These are phyloP conservation scores for Sula dactylatra DNA, from an alignment of 2,113 vertebrate genomes.

Conservation along the genomic window DNA sequence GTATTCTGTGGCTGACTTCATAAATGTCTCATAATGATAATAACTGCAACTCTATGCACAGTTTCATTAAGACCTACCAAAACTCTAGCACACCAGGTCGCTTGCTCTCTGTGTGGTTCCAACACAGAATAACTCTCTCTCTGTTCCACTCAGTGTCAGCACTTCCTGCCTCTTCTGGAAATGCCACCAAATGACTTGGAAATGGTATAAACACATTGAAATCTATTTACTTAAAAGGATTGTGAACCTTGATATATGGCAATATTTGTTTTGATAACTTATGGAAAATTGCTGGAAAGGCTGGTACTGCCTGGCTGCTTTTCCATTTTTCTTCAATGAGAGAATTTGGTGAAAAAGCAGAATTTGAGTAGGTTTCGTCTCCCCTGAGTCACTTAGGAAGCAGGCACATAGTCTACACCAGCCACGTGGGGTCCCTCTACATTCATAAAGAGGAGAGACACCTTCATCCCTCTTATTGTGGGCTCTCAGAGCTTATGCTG, in stretches of 20 bases:
- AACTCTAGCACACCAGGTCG: background rate
- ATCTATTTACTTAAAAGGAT: background rate
- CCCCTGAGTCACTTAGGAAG: background rate
- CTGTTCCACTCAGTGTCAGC: background rate
- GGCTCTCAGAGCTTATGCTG: background rate
- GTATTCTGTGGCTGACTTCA: background rate
- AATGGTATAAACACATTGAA: background rate
- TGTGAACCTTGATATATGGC: background rate
- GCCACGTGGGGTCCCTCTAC: conserved; percentile 56
- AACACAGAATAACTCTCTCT: background rate
- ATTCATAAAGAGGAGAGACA: conserved; percentile 22
- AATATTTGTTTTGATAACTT: background rate
- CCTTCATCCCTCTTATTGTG: background rate
- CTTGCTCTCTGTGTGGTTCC: background rate
- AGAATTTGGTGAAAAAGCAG: background rate
- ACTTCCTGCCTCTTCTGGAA: background rate
- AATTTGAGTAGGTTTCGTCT: background rate
- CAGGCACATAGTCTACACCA: background rate
- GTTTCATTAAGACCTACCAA: background rate
- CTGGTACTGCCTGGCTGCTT: background rate
- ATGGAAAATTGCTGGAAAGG: background rate
- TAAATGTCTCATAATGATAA: background rate
- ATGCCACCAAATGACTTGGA: background rate
- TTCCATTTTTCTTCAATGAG: background rate
- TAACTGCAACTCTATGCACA: background rate